Evolutionary conservation across 2,888 invertebrate genomes (phyloP).

Genomic region (Ctena decussata): DNA sequence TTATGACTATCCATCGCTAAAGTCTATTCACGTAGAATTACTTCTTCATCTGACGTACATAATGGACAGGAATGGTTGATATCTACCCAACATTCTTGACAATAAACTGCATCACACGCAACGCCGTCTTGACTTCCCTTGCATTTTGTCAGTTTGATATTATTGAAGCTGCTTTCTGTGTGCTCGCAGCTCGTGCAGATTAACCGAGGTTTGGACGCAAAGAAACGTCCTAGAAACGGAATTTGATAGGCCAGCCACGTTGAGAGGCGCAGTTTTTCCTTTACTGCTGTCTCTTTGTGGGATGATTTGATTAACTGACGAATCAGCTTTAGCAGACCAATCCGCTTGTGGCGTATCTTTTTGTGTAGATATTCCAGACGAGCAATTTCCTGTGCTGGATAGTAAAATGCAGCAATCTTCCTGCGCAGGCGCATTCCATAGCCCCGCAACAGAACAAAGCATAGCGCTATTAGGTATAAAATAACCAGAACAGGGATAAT

Average conservation of each 20-base stretch:
- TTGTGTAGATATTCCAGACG: constrained; percentile 66
- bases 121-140: constrained; percentile 35
- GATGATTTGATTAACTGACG: constrained; percentile 60
- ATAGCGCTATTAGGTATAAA: constrained; percentile 58
- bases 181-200: constrained; percentile 63
- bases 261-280: constrained; percentile 53
- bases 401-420: constrained; percentile 66
- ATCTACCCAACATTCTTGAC: constrained; percentile 56
- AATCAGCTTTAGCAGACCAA: constrained; percentile 59
- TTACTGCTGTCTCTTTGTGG: constrained; percentile 56
- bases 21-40: neutral
- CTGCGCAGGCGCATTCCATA: constrained; percentile 65
- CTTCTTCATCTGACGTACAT: constrained; percentile 45
- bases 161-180: constrained; percentile 42
- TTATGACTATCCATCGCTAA: too few species aligned
- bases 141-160: constrained; percentile 43
- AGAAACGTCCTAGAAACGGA: constrained; percentile 39
- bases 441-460: constrained; percentile 60
- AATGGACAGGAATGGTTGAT: constrained; percentile 58
- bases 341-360: constrained; percentile 64
- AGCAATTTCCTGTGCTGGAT: constrained; percentile 64
- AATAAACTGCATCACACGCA: constrained; percentile 64
- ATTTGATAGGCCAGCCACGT: constrained; percentile 48
- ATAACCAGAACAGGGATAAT: constrained; percentile 55
- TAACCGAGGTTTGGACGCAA: constrained; percentile 23